Base-by-base conservation (phyloP, 2,113 vertebrate species). In the Bubo bubo region DNA sequence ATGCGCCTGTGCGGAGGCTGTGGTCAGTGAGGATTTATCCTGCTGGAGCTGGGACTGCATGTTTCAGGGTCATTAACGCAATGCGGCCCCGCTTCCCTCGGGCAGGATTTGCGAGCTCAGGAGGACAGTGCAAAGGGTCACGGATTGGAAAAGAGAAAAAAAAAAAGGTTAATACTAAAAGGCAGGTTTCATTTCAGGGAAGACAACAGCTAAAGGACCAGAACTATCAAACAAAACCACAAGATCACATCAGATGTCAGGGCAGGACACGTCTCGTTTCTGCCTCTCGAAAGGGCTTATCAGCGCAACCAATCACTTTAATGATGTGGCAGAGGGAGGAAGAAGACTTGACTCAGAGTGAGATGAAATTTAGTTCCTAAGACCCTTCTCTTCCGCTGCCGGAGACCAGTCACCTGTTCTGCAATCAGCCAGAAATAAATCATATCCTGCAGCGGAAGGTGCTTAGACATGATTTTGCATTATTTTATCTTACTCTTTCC, bases 271-370 rank as follows among this genome's bases (percentile, higher is more conserved):
- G 30, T 95, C 80, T 87, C 45, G 52, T 92, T 95, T 86, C 93
- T 96, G 81, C 88, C 91, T 82, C 93, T 73, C 8, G 1, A 88
- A 93, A 94, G 88, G 77, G 34, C 12, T 95, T 96, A 95, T 97
- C 94, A 70, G 62, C 0, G 2, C 93, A 94, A 95, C 95, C 95
- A 95, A 95, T 97, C 91, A 50, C 71, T 95, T 81, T 73, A 90
- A 96, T 96, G 96, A 94, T 95, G 97, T 90, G 96, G 97, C 62
- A 0, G 89, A 79, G 94, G 88, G 93, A 93, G 97, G 97, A 97
- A 97, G 95, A 95, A 49, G 84, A 85, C 93, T 97, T 97, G 96
- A 97, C 91, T 97, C 95, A 95, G 91, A 95, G 62, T 8, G 91
- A 90, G 96, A 97, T 94, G 89, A 97, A 95, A 91, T 95, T 87